Evolutionary conservation across 2,797 vertebrate species (phyloP).

Genomic region (Clarias pachynema): DNA sequence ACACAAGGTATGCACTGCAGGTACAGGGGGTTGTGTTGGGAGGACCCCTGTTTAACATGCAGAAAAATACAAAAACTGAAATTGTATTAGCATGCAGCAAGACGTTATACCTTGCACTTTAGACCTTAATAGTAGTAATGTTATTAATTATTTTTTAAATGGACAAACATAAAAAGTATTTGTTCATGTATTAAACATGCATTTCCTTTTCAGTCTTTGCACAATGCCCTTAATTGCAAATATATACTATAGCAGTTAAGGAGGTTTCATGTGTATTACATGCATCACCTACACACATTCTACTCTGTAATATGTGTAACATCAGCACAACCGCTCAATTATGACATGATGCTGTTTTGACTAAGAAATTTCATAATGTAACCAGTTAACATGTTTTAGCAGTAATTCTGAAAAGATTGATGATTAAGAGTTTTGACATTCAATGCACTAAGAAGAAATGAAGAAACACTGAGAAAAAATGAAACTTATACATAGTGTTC

Average conservation of each 20-base stretch:
- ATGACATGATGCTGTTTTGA: not conserved
- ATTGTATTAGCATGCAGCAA: not conserved
- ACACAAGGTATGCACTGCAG: not conserved
- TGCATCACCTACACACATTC: not conserved
- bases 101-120: not conserved
- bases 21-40: not conserved
- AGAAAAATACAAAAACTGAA: not conserved
- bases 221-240: not conserved
- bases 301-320: not conserved
- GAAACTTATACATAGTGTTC: not conserved
- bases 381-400: not conserved
- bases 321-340: not conserved
- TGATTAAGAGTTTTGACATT: conserved; percentile 7
- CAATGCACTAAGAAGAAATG: not conserved
- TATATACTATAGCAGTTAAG: not conserved
- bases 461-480: not conserved
- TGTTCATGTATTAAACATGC: not conserved
- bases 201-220: not conserved
- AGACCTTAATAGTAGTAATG: not conserved
- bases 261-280: not conserved
- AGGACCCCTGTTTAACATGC: not conserved
- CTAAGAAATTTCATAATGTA: not conserved
- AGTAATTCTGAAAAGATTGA: conserved; percentile 12
- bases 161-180: not conserved
- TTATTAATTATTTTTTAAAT: not conserved